Base-by-base conservation (phyloP, 2,113 vertebrate species). In the Herpailurus yagouaroundi region DNA sequence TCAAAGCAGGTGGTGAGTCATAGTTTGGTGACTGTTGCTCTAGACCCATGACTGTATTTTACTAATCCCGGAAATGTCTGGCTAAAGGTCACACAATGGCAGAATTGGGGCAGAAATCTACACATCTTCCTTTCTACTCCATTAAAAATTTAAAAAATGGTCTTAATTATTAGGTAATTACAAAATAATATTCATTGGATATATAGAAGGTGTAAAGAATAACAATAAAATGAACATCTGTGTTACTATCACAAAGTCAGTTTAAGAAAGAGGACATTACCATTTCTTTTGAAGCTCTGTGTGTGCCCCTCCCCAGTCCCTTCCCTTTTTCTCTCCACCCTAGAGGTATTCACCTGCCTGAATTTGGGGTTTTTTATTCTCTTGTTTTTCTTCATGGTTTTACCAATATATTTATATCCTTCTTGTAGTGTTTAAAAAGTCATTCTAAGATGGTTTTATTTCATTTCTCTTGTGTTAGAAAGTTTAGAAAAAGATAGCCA, bases 391-490 rank as follows among this genome's bases (percentile, higher is more conserved):
- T 89, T 68, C 25, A 45, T 69, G 63, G 9, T 82, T 66, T 94
- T n/a, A 83, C 10, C 23, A 19, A 21, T 85, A 19, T 94, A 48
- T 86, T 69, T 48, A 36, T 85, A 50, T 71, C 82, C 12, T 91
- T 74, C 55, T 63, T 83, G 64, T 83, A 52, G 41, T 5, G 25
- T 93, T 96, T 64, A 57, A 85, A 85, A 94, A 55, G 48, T 55
- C 74, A 21, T 81, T 64, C 29, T 81, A 52, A 33, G 55, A 90
- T 89, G 36, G 16, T 52, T 96, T 94, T 81, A 33, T 90, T 91
- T 91, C 2, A 71, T 84, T 91, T 98, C 60, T 94, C 7, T 77
- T 25, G n/a, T 81, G 41, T 63, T 94, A 91, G 60, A 77, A 88
- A 77, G 41, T 76, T 96, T 83, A 81, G 52, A 66, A 88, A 68